phyloP scores from a whole-genome alignment of 1,140 invertebrate genomes.

The Drosophila ironensis region DNA sequence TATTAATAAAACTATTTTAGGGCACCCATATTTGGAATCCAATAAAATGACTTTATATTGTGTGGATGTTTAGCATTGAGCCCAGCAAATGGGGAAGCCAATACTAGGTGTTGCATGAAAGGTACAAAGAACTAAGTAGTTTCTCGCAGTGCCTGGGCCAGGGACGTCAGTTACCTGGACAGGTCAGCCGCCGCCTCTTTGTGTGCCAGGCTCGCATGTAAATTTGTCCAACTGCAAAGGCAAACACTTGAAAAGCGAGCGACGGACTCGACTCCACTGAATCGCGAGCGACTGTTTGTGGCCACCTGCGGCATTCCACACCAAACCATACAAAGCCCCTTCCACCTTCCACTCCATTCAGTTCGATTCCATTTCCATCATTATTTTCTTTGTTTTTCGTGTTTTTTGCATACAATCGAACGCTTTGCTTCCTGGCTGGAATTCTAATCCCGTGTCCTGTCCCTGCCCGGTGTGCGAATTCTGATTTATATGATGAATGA shows the following conservation, averaged over 20 bases:
- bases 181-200: constrained; percentile 42
- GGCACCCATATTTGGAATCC: no score
- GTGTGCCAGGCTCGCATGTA: constrained; percentile 66
- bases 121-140: not conserved
- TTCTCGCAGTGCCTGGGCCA: not conserved
- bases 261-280: constrained; percentile 9
- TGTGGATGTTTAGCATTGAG: no score
- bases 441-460: constrained; percentile 17
- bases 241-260: constrained; percentile 64
- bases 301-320: constrained; percentile 65
- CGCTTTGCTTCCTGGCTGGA: constrained; percentile 33
- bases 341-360: constrained; percentile 15
- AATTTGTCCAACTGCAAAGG: constrained; percentile 73
- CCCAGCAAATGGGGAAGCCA: no score
- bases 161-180: constrained; percentile 11
- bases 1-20: no score
- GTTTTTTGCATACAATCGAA: constrained; percentile 68
- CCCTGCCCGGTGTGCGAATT: constrained; percentile 38
- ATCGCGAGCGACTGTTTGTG: constrained; percentile 30
- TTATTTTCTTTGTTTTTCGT: constrained; percentile 12
- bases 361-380: constrained; percentile 27
- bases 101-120: no score
- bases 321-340: constrained; percentile 4
- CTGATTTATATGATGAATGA: constrained; percentile 66
- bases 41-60: no score